Evolutionary conservation across 2,797 vertebrate species (phyloP), one percentile per base, ranked within the genome.

Genomic region (Apogon talboti): DNA sequence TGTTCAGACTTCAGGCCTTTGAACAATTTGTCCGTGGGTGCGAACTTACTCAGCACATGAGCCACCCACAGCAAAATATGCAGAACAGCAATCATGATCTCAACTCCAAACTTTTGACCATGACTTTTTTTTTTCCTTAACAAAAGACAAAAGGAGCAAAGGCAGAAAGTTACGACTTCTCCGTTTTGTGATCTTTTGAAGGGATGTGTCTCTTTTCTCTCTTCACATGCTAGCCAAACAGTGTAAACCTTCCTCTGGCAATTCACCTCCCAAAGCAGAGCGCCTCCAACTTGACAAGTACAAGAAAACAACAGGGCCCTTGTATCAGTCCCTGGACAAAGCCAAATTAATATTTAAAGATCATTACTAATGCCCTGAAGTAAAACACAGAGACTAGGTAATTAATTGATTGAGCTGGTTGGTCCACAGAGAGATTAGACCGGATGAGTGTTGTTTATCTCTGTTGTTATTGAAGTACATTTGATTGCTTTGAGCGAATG

Each of bases 341-440:
- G 92, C 85, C 93, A 89, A 91, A 95, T 96, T 93, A 95, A 96
- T 95, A 95, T 95, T 95, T 95, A 92, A 95, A 95, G 93, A 95
- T 95, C 93, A 94, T 94, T 95, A 93, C 91, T 88, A 89, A 90
- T 89, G 91, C 92, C 94, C 94, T 73, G 83, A 91, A 95, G 95
- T 92, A 87, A 95, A 95, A 95, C 89, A 92, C 81, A 79, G 86
- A 90, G 84, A 90, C 87, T 83, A 90, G 92, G 91, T 95, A 94
- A 94, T 95, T 94, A 95, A 95, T 94, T 95, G 93, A 95, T 95
- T 92, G 93, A 92, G 85, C 79, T 86, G 91, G 90, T 88, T 90
- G 89, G 90, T 89, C 84, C 88, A 7, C 67, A 74, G 92, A 90
- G 92, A 92, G 88, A 89, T 92, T 92, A 89, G 81, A 85, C 90